Base-by-base conservation (phyloP, 2,113 vertebrate genomes). In the Paracanthobrama guichenoti region DNA sequence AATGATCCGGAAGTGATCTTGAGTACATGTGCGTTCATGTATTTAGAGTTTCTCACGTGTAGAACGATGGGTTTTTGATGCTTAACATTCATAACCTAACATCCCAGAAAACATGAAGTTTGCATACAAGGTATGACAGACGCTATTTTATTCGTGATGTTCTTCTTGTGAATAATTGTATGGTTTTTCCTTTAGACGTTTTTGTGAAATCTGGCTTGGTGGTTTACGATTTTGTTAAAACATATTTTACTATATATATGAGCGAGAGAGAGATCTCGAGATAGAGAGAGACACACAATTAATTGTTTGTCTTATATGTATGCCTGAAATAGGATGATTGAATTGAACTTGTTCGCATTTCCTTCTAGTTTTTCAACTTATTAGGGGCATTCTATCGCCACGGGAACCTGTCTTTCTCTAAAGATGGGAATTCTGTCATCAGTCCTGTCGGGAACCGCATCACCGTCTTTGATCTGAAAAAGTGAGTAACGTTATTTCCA, bases 391-490 rank as follows among this genome's bases (percentile, higher is more conserved):
- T 99, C 8, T 99, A 98, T 91, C 96, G 97, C 1, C 94, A 94
- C 44, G 98, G 98, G 2, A 98, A 99, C 86, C 84, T 99, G 79
- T 95, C 53, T 88, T 99, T 98, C 90, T 96, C 95, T 0, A 93
- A 91, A 18, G 97, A 98, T 90, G 97, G 97, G 0, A 95, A 95
- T 89, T 90, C 94, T 0, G 93, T 99, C 9, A 88, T 99, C 90
- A 99, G 98, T 85, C 97, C 98, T 0, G 97, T 99, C 3, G 98
- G 98, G 59, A 99, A 99, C 88, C 94, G 97, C 82, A 72, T 99
- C 85, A 96, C 97, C 0, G 46, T 97, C 24, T 99, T 99, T 82
- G 96, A 99, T 86, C 91, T 99, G 46, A 98, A 97, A 86, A 98
- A 97, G 98, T 98, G 84, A 95, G 96, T 44, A 35, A 31, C 31